Percentiles rank a stretch among this genome's conserved stretches.
Conservation (phyloP, 2,113 vertebrate genomes). For the Nyctereutes procyonoides region DNA sequence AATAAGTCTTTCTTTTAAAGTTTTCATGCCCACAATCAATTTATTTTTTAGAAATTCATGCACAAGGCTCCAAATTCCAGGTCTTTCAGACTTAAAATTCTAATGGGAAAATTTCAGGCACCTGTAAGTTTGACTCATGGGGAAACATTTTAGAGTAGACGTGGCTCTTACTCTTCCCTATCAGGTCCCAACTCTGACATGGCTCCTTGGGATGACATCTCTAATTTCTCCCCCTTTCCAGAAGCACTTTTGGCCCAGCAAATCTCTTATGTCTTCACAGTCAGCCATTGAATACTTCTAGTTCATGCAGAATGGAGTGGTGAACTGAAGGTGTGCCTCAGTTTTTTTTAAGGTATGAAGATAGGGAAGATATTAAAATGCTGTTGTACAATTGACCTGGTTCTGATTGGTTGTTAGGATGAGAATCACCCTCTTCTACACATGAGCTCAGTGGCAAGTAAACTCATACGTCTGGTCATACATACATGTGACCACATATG, state of each 20-base stretch:
- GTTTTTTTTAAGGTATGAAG: neutral
- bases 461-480: conserved; percentile 11
- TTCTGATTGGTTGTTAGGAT: neutral
- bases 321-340: neutral
- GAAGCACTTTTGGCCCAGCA: neutral
- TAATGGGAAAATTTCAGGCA: neutral
- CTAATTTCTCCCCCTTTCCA: neutral
- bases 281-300: neutral
- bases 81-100: conserved; percentile 4
- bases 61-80: neutral
- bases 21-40: neutral
- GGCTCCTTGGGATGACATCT: neutral
- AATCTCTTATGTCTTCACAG: neutral
- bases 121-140: neutral
- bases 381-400: neutral
- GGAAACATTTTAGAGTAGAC: neutral
- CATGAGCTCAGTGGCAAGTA: neutral
- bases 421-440: neutral
- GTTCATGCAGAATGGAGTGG: neutral
- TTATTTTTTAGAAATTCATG: conserved; percentile 25
- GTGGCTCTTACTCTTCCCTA: neutral
- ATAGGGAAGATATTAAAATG: neutral
- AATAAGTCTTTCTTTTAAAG: neutral
- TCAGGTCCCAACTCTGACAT: neutral
- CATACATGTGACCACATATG: neutral